Conservation (phyloP, 1,140 invertebrate genomes). For the Rhopalosiphum padi region DNA sequence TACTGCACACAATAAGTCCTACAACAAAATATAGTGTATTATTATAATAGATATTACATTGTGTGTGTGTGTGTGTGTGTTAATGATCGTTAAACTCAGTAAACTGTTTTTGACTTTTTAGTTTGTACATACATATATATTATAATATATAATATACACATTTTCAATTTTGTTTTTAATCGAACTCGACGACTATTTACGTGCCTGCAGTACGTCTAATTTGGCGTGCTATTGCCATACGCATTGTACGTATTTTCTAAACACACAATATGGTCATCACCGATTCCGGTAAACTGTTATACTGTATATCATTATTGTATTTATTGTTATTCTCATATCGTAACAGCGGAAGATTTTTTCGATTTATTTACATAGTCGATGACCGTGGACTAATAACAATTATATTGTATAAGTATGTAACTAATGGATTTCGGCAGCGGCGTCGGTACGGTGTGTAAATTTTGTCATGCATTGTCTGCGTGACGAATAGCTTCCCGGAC, state of each 20-base stretch:
- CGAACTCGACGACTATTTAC: not conserved
- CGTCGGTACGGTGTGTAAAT: not conserved
- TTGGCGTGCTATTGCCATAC: not conserved
- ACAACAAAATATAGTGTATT: not conserved
- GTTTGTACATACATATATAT: too few relatives aligned
- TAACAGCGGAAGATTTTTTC: not conserved
- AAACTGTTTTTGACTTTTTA: too few relatives aligned
- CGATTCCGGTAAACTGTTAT: not conserved
- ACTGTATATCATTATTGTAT: not conserved
- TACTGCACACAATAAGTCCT: not conserved
- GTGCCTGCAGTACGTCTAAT: not conserved
- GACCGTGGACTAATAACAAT: not conserved
- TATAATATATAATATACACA: not conserved
- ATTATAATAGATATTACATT: too few relatives aligned
- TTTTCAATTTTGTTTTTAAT: not conserved
- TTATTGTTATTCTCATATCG: not conserved
- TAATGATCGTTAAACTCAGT: not conserved
- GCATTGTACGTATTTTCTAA: not conserved
- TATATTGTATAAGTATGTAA: not conserved
- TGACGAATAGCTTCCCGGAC: not conserved
- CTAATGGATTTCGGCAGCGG: not conserved
- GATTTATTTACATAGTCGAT: constrained; percentile 7
- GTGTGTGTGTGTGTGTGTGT: too few relatives aligned
- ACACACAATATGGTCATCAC: not conserved
- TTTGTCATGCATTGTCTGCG: not conserved